Evolutionary conservation across 2,888 invertebrate genomes (phyloP), one percentile per base, ranked within the genome.

Genomic region (Hypena proboscidalis): DNA sequence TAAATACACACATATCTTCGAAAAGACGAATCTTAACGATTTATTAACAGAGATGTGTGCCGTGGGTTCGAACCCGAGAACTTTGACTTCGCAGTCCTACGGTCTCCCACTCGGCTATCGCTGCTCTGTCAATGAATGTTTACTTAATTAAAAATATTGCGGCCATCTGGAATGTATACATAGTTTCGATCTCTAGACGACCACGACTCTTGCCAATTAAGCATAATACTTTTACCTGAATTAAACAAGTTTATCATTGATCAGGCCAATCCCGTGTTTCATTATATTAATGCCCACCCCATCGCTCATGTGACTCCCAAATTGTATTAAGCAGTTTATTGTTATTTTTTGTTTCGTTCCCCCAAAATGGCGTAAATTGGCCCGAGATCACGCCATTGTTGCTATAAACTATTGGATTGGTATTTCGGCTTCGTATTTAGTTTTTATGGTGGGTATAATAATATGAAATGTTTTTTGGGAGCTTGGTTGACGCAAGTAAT

Each of bases 301-400:
- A 85, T 80, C 83, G 76, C 83, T 78, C 83, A 85, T 83, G 78
- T 78, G 74, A 75, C 73, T 78, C 76, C 85, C 82, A 87, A 90
- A 89, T 90, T 88, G 84, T 88, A 89, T 90, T 86, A n/a, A n/a
- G n/a, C n/a, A 88, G 81, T 86, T 87, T 89, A 88, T 87, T 90
- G 87, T 88, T 89, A 85, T 87, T 85, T 84, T 79, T 77, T 83
- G 85, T 83, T 81, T 77, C 70, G 76, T 79, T 87, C 87, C 87
- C 90, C 88, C 74, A 80, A 85, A 85, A 82, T 84, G 83, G 74
- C 78, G 85, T 85, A 90, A 85, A 89, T 90, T 89, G 89, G 87
- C 83, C 80, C 74, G 83, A 86, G 86, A 89, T 88, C 90, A 89
- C 88, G 88, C 85, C 75, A 85, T 80, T 83, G 80, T 82, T 78